Base-by-base conservation (phyloP, 1,140 invertebrate species). In the Zaprionus taronus region DNA sequence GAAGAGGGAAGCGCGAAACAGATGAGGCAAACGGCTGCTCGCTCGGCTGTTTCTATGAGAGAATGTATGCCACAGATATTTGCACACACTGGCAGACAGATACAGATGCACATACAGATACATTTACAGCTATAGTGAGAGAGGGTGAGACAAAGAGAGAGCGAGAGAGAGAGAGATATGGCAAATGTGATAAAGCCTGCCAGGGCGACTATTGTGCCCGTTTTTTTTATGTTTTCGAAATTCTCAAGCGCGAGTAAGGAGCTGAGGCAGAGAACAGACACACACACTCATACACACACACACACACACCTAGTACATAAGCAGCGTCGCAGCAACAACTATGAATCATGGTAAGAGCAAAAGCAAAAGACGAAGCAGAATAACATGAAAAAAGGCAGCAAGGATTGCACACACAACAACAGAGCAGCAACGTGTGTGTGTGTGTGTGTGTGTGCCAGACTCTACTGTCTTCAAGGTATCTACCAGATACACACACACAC, bases 391-490 rank as follows among this genome's bases (percentile, higher is more conserved):
- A 60, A 72, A 72, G 62, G 70, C 55, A 72, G 68, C 83, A 74
- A 57, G 68, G 73, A 77, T 72, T 62, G 76, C 68, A 57, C 71
- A 72, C 60, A 69, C 77, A 63, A 5, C n/a, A 7, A 72, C 12
- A 72, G 51, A 49, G 60, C 20, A 55, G 28, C 14, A 17, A 14
- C 11, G n/a, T 6, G 24, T 55, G 22, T 5, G 15, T 64, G 26
- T 44, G 22, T 53, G 51, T 47, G 60, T 41, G 68, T 41, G 68
- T 12, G 62, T 64, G 75, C 41, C 44, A 73, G 71, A 31, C 66
- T 71, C 72, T 89, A 83, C 83, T 83, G 81, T 84, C 85, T 90
- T 87, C 63, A 38, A 64, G 79, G 68, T 85, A 85, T 83, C 84
- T 90, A 79, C 67, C 84, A 89, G 78, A 87, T 67, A 87, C 73